Percentiles rank a stretch among this genome's conserved stretches.
Evolutionary conservation across 30 jellyfish, hydroid and myxozoan genomes (phyloP).

Genomic region (Turritopsis rubra): DNA sequence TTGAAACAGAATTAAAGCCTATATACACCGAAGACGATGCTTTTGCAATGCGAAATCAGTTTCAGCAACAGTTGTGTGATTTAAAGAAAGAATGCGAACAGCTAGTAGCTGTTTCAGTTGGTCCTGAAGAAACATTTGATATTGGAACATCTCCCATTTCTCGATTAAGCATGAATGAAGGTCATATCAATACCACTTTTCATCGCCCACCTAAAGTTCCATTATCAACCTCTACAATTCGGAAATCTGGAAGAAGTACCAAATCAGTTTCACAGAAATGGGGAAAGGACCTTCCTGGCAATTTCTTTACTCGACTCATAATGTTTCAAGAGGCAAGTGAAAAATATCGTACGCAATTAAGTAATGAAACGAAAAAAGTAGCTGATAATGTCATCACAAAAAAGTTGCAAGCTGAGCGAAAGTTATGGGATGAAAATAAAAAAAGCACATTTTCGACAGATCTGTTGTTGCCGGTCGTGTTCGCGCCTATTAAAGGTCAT

Average conservation of each 20-base stretch:
- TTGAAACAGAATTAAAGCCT: constrained; percentile 53
- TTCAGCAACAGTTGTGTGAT: constrained; percentile 28
- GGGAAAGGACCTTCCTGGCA: constrained; percentile 57
- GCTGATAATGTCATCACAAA: constrained; percentile 34
- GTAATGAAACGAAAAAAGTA: constrained; percentile 28
- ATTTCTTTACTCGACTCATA: constrained; percentile 57
- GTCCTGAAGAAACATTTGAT: constrained; percentile 24
- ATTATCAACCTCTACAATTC: not conserved
- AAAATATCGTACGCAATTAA: constrained; percentile 42
- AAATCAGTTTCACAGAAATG: constrained; percentile 26
- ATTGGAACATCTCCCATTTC: constrained; percentile 64
- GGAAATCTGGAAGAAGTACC: not conserved
- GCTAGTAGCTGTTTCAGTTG: constrained; percentile 27
- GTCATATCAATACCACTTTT: not conserved
- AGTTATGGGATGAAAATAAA: not conserved
- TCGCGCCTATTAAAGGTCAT: constrained; percentile 41
- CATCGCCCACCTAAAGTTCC: not conserved
- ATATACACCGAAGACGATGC: constrained; percentile 66
- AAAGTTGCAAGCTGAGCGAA: constrained; percentile 36
- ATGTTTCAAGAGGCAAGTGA: constrained; percentile 72
- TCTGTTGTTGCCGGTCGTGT: constrained; percentile 58
- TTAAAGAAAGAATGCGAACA: constrained; percentile 47
- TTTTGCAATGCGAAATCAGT: constrained; percentile 29
- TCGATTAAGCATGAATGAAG: constrained; percentile 13
- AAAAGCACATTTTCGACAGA: constrained; percentile 16